A percentile compares a stretch with the other conserved stretches of the same genome.
Conservation (phyloP, 2,113 vertebrate species). For the Mustela nigripes region DNA sequence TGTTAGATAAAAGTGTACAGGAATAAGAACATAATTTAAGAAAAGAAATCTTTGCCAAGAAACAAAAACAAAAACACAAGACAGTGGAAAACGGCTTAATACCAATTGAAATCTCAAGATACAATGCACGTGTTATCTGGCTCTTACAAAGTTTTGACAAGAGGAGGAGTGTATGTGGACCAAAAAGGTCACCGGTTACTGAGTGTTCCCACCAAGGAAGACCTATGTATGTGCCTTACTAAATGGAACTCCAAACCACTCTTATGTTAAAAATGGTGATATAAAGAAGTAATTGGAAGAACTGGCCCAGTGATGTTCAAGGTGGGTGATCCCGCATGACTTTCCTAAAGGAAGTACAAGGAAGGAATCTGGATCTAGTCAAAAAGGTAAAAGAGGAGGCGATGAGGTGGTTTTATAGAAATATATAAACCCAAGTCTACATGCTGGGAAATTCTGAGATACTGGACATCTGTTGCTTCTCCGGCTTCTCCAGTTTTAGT, state of each 20-base stretch:
- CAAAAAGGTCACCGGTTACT: not conserved
- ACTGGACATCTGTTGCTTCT: not conserved
- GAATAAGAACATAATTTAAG: not conserved
- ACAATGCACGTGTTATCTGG: not conserved
- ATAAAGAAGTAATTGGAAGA: conserved; percentile 40
- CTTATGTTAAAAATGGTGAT: not conserved
- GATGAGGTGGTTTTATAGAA: not conserved
- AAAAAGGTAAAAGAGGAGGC: not conserved
- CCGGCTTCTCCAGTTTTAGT: not conserved
- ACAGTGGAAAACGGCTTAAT: not conserved
- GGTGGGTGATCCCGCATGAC: not conserved
- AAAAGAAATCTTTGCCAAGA: not conserved
- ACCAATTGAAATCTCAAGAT: not conserved
- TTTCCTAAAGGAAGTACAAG: not conserved
- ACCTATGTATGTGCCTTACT: not conserved
- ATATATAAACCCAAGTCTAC: not conserved
- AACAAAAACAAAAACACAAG: not conserved
- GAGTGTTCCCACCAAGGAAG: not conserved
- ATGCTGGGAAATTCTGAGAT: not conserved
- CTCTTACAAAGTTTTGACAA: not conserved
- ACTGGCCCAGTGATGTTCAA: not conserved
- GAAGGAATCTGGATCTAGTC: not conserved
- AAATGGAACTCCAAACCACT: not conserved
- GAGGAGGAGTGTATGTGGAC: not conserved
- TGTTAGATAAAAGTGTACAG: not conserved